Evolutionary conservation across 64 coral and sea anemone species (phyloP).

Genomic region (Montipora sp.): DNA sequence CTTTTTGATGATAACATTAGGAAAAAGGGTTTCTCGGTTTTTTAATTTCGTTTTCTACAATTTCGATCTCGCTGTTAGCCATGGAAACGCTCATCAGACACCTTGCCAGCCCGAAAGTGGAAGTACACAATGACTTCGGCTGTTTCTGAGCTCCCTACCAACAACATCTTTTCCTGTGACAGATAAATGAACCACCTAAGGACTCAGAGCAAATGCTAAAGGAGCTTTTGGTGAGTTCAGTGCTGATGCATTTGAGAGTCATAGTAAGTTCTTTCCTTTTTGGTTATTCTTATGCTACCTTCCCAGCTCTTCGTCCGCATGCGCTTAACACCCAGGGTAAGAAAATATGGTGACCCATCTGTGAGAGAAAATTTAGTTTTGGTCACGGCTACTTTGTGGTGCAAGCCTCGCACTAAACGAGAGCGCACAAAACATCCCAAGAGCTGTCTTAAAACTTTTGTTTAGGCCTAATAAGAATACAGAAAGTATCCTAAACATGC

Average conservation of each 20-base stretch:
- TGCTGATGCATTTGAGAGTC: slow-evolving; percentile 89
- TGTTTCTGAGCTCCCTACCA: slow-evolving; percentile 98
- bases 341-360: no score
- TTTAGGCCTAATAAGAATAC: no score
- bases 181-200: slow-evolving; percentile 98
- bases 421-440: no score
- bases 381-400: no score
- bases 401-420: no score
- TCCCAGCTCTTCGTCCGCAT: background rate
- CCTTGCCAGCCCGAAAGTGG: slow-evolving; percentile 71
- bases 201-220: slow-evolving; percentile 93
- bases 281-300: no score
- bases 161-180: slow-evolving; percentile 94
- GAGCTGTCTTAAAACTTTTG: no score
- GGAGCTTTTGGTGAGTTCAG: slow-evolving; percentile 95
- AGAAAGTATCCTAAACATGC: no score
- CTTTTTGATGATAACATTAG: background rate
- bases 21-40: background rate
- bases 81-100: slow-evolving; percentile 90
- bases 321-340: no score
- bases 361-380: no score
- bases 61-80: slow-evolving; percentile 93
- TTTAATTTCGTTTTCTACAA: slow-evolving; percentile 58
- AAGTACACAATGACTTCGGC: slow-evolving; percentile 96
- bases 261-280: slow-evolving; percentile 64